These are phyloP conservation scores for Zygogramma bicolorata DNA, from an alignment of 2,888 invertebrate genomes.

Conservation along the genomic window DNA sequence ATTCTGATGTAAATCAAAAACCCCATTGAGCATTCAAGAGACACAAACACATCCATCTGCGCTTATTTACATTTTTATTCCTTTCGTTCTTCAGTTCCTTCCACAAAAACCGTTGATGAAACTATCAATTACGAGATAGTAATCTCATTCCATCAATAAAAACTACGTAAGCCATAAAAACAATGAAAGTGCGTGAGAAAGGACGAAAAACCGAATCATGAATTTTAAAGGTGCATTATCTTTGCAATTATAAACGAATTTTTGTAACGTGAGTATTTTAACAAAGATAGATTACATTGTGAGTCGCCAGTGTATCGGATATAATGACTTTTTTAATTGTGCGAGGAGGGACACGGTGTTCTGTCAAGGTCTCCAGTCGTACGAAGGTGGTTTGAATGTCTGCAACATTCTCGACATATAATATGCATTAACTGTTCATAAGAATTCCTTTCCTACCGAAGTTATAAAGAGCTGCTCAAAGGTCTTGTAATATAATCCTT, in stretches of 20 bases:
- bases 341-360: slow-evolving; percentile 32
- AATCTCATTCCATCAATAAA: slow-evolving; percentile 22
- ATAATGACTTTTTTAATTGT: slow-evolving; percentile 35
- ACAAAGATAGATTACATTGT: slow-evolving; percentile 39
- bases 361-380: slow-evolving; percentile 36
- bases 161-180: slow-evolving; percentile 13
- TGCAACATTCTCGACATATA: not conserved
- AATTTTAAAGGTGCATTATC: slow-evolving; percentile 33
- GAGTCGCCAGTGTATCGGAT: slow-evolving; percentile 32
- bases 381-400: slow-evolving; percentile 8
- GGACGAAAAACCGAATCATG: slow-evolving; percentile 39
- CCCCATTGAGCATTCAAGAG: too few relatives aligned
- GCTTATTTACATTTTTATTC: not conserved
- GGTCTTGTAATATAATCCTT: too few relatives aligned
- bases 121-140: slow-evolving; percentile 3
- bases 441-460: too few relatives aligned
- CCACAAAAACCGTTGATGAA: not conserved
- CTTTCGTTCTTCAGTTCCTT: not conserved
- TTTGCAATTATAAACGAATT: slow-evolving; percentile 37
- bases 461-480: too few relatives aligned
- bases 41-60: not conserved
- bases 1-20: too few relatives aligned
- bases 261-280: slow-evolving; percentile 44
- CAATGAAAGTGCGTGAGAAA: slow-evolving; percentile 38
- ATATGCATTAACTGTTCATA: not conserved